Evolutionary conservation across 2,888 invertebrate genomes (phyloP).

Genomic region (Xanthorhoe designata): DNA sequence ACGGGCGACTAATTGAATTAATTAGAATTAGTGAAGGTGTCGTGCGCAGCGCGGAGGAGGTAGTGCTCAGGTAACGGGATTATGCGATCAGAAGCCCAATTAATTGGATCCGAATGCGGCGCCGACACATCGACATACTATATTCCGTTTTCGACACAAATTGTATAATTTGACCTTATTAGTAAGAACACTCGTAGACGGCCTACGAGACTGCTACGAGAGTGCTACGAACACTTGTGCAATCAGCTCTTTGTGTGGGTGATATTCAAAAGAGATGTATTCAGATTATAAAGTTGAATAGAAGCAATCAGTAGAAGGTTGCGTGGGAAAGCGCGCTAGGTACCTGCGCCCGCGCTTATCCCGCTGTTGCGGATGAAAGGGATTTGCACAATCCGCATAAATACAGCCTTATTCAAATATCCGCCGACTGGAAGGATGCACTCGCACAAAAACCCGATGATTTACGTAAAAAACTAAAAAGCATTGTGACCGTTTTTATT

Average conservation of each 20-base stretch:
- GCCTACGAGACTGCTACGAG: slow-evolving; percentile 48
- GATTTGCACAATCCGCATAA: slow-evolving; percentile 51
- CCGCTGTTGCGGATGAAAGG: slow-evolving; percentile 52
- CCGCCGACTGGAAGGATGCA: slow-evolving; percentile 48
- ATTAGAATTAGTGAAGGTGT: slow-evolving; percentile 25
- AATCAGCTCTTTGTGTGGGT: neutral
- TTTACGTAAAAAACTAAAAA: slow-evolving; percentile 38
- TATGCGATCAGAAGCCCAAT: slow-evolving; percentile 40
- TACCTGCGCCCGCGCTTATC: slow-evolving; percentile 46
- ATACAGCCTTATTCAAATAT: slow-evolving; percentile 56
- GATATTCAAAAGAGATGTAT: slow-evolving; percentile 3
- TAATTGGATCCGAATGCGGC: slow-evolving; percentile 39
- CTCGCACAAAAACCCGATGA: slow-evolving; percentile 37
- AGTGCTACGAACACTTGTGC: slow-evolving; percentile 25
- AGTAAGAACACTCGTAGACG: slow-evolving; percentile 17
- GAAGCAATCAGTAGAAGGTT: neutral
- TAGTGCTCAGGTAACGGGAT: slow-evolving; percentile 32
- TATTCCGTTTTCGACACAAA: neutral
- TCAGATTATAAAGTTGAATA: slow-evolving; percentile 8
- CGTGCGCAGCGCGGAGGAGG: neutral
- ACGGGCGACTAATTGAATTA: slow-evolving; percentile 23
- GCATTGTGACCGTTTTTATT: slow-evolving; percentile 39
- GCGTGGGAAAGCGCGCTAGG: slow-evolving; percentile 30
- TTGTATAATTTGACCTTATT: neutral
- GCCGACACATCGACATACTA: neutral